A percentile compares a stretch with the other conserved stretches of the same genome.
phyloP scores from a whole-genome alignment of 2,888 invertebrate species.

The Drosophila fungiperda region DNA sequence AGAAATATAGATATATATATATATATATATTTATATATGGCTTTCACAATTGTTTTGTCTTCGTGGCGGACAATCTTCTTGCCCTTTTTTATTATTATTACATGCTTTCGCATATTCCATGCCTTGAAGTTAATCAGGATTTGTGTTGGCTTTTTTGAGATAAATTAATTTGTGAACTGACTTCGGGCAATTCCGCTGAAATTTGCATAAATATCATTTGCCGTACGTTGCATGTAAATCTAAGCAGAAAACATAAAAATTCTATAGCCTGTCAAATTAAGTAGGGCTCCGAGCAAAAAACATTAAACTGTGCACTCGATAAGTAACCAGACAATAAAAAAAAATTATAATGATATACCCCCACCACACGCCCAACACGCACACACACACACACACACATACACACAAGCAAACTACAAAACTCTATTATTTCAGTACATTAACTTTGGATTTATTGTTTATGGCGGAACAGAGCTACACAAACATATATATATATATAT shows the following conservation, averaged over 20 bases:
- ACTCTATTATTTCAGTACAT: conserved; percentile 75
- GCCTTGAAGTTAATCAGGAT: conserved; percentile 73
- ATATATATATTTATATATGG: conserved; percentile 24
- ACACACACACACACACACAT: conserved; percentile 15
- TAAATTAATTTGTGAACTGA: conserved; percentile 71
- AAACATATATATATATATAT: not conserved
- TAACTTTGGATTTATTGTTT: conserved; percentile 75
- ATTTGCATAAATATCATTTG: conserved; percentile 76
- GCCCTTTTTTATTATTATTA: conserved; percentile 66
- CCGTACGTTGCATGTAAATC: conserved; percentile 61
- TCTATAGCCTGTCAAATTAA: conserved; percentile 36
- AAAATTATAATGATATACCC: conserved; percentile 1
- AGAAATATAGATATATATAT: not conserved
- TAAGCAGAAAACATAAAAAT: conserved; percentile 47
- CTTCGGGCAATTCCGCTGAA: conserved; percentile 57
- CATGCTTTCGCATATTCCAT: conserved; percentile 50
- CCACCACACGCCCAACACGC: not conserved
- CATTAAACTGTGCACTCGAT: conserved; percentile 46
- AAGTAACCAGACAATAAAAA: conserved; percentile 19
- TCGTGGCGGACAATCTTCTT: conserved; percentile 61
- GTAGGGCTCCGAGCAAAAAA: conserved; percentile 18
- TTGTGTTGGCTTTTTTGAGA: conserved; percentile 66
- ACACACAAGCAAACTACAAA: conserved; percentile 48
- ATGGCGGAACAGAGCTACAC: conserved; percentile 37
- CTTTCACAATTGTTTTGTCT: conserved; percentile 70